phyloP scores from a whole-genome alignment of 2,113 vertebrate species.

The Hippolais icterina region DNA sequence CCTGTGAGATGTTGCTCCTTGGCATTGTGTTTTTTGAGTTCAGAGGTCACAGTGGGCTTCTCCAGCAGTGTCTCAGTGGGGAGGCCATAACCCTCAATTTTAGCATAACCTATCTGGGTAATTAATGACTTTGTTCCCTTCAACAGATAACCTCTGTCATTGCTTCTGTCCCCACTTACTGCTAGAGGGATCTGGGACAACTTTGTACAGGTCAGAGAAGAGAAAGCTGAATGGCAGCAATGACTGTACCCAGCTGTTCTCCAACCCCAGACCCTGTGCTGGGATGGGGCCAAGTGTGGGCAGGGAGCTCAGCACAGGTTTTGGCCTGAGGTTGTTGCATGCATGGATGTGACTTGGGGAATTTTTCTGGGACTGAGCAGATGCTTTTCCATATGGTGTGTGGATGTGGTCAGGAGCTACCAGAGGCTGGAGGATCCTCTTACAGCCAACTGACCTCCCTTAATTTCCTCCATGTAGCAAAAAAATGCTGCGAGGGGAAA shows the following conservation, averaged over 20 bases:
- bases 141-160: background rate
- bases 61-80: background rate
- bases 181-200: background rate
- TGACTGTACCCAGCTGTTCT: background rate
- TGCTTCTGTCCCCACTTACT: background rate
- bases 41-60: background rate
- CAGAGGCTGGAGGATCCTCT: background rate
- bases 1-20: background rate
- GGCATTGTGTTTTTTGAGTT: background rate
- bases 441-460: background rate
- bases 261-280: fast-evolving
- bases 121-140: background rate
- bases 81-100: background rate
- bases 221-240: background rate
- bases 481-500: background rate
- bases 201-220: background rate
- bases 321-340: background rate
- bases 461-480: background rate
- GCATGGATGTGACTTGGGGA: background rate
- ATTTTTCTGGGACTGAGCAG: background rate
- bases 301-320: background rate
- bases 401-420: background rate
- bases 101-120: background rate
- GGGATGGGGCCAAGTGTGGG: fast-evolving
- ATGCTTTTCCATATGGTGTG: background rate